A percentile compares a stretch with the other conserved stretches of the same genome.
These are phyloP conservation scores for Thaleichthys pacificus DNA, from an alignment of 2,797 vertebrate species.

Conservation along the genomic window DNA sequence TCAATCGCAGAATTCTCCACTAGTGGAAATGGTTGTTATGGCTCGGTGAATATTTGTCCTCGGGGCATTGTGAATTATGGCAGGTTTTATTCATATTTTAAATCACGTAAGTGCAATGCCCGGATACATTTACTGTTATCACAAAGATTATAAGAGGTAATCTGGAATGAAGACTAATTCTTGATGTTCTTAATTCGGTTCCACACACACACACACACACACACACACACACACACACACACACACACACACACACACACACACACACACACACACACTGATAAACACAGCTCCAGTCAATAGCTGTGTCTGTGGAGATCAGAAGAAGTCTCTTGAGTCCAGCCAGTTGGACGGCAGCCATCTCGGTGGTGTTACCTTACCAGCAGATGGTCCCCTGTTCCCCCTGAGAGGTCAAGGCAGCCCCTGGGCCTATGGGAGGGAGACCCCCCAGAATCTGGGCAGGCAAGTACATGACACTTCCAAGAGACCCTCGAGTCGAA, in stretches of 20 bases:
- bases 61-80: no score
- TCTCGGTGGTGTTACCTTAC: conserved; percentile 54
- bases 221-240: no score
- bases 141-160: not conserved
- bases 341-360: conserved; percentile 13
- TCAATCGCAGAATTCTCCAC: no score
- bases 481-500: not conserved
- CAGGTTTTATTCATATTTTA: no score
- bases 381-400: conserved; percentile 54
- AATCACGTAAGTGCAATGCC: no score
- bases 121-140: no score
- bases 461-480: not conserved
- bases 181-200: no score
- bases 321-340: not conserved
- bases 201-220: no score
- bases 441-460: not conserved
- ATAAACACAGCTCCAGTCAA: not conserved
- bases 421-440: conserved; percentile 39
- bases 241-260: not conserved
- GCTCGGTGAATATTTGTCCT: no score
- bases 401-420: conserved; percentile 37
- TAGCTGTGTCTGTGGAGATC: not conserved
- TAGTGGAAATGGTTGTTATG: no score
- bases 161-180: not conserved
- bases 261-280: no score